phyloP scores from a whole-genome alignment of 1,140 invertebrate species.

The Danaus melanippus region DNA sequence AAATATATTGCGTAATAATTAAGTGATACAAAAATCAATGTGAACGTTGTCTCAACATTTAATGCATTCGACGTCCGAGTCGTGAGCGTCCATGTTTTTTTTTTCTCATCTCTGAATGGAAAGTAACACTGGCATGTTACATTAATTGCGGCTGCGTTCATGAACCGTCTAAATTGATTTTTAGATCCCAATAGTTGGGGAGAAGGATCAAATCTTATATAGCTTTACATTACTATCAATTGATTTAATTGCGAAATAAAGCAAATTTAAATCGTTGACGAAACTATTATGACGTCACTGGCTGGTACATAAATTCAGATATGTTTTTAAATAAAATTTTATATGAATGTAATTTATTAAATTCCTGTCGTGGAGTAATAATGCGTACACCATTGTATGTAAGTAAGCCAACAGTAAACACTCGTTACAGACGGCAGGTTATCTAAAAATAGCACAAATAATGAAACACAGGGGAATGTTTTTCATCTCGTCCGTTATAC shows the following conservation, averaged over 20 bases:
- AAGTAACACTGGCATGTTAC: conserved; percentile 51
- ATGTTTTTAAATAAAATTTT: conserved; percentile 4
- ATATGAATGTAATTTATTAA: conserved; percentile 16
- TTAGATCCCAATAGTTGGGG: conserved; percentile 41
- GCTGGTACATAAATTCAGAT: neutral
- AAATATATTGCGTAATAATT: too few relatives aligned
- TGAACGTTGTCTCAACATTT: conserved; percentile 37
- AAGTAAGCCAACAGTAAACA: conserved; percentile 61
- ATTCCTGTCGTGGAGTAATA: conserved; percentile 40
- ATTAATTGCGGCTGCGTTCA: conserved; percentile 50
- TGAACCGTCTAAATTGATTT: conserved; percentile 62
- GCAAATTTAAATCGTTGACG: conserved; percentile 15
- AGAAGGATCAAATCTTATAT: conserved; percentile 48
- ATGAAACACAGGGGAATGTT: conserved; percentile 70
- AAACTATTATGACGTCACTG: conserved; percentile 1
- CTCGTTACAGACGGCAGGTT: conserved; percentile 62
- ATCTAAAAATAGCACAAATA: conserved; percentile 69
- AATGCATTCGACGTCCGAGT: conserved; percentile 52
- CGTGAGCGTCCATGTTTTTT: conserved; percentile 62
- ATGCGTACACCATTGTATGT: conserved; percentile 61
- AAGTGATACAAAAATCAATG: too few relatives aligned
- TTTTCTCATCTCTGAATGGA: conserved; percentile 40
- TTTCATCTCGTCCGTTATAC: conserved; percentile 67
- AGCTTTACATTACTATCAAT: conserved; percentile 53
- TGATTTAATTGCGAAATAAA: conserved; percentile 45